Evolutionary conservation across 2,888 invertebrate species (phyloP), one percentile per base, ranked within the genome.

Genomic region (Conus canariensis): DNA sequence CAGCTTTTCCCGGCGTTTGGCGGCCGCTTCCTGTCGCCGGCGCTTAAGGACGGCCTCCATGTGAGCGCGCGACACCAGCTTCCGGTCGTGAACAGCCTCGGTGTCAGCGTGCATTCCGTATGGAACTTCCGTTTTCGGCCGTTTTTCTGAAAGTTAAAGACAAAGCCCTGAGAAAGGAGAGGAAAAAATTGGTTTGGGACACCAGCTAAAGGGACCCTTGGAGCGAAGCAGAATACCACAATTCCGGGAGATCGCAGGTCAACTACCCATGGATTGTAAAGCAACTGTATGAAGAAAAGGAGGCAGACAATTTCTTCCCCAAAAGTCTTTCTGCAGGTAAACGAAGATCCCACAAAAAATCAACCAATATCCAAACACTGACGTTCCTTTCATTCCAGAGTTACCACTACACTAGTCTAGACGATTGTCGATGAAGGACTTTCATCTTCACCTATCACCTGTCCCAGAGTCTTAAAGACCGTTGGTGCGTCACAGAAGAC

Each of bases 31-130:
- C 10, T 30, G 45, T 67, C 3, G 58, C 22, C 85, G 70, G 58
- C 89, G 89, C 59, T 85, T n/a, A 12, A 45, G n/a, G 67, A 83
- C 89, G 56, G 85, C 89, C 67, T 85, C 85, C 22, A 89, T 16
- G 45, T 85, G 70, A 16, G 67, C 89, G n/a, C 58, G 70, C 6
- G 89, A 58, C 25, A 89, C 22, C 14, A 74, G 85, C 89, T 85
- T 89, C 59, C 70, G 85, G 89, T 89, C 85, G 67, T 89, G 89
- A 2, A 16, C 58, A 30, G 89, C 89, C 67, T 85, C 64, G 3
- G 19, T 74, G 85, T 67, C 74, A 5, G 83, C 70, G 85, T 89
- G 89, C 58, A 85, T 56, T 22, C 89, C 89, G 16, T 25, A 22
- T 1, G 89, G 89, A 16, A 85, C 74, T 19, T 60, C 59, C 25